Evolutionary conservation across 2,797 vertebrate species (phyloP).

Genomic region (Lophius americanus): DNA sequence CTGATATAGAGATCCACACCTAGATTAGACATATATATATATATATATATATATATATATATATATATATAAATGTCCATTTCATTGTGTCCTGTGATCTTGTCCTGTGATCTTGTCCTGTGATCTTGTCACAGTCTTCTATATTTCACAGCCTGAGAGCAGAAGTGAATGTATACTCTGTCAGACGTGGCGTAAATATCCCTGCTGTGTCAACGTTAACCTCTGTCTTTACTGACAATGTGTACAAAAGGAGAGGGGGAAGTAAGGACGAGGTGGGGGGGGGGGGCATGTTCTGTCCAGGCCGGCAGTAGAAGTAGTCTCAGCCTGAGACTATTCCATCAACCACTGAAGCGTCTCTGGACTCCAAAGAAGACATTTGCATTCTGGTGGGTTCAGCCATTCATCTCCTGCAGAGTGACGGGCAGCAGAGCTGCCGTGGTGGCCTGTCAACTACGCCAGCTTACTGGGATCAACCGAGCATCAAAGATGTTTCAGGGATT

Average conservation of each 20-base stretch:
- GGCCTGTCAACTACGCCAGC: constrained; percentile 55
- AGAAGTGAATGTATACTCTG: background rate
- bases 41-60: too few species aligned
- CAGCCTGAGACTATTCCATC: constrained; percentile 1
- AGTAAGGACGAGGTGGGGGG: background rate
- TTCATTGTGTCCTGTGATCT: background rate
- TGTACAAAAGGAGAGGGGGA: background rate
- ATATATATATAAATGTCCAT: background rate
- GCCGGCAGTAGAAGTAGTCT: background rate
- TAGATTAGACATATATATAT: too few species aligned
- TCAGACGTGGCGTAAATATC: background rate
- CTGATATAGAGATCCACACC: too few species aligned
- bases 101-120: background rate
- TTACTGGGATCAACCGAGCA: constrained; percentile 49
- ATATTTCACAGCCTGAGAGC: background rate
- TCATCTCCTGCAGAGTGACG: constrained; percentile 47
- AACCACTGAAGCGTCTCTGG: constrained; percentile 24
- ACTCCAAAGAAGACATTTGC: constrained; percentile 35
- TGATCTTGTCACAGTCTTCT: background rate
- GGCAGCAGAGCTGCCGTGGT: constrained; percentile 45
- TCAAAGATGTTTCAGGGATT: constrained; percentile 58
- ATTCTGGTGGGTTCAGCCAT: constrained; percentile 44
- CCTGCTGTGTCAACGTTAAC: background rate
- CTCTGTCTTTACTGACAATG: background rate
- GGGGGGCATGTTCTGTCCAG: background rate